Conservation (phyloP, 2,113 vertebrate species). For the Vombatus ursinus region DNA sequence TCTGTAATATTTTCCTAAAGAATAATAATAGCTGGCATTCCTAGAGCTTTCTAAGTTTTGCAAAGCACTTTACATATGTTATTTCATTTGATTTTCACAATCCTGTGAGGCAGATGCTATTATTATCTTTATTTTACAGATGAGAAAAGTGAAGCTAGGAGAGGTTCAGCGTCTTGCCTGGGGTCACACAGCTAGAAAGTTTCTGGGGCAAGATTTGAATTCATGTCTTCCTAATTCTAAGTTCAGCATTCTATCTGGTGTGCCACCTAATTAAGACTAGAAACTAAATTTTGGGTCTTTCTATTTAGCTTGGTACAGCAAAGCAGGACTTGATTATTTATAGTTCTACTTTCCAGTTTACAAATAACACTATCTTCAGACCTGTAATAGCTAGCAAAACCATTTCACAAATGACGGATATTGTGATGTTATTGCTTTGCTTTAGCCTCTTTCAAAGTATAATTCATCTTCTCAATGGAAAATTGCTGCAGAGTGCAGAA, state of each 20-base stretch:
- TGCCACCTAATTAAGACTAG: neutral
- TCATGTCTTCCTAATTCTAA: neutral
- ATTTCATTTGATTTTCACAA: neutral
- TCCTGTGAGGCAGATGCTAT: neutral
- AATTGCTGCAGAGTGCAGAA: conserved; percentile 29
- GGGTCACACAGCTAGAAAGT: neutral
- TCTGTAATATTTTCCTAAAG: neutral
- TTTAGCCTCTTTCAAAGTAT: conserved; percentile 38
- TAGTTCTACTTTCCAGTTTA: conserved; percentile 18
- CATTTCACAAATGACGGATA: conserved; percentile 12
- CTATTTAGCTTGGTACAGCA: neutral
- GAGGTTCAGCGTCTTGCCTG: neutral
- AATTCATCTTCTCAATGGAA: conserved; percentile 38
- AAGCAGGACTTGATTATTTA: neutral
- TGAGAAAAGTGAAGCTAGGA: neutral
- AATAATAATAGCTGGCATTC: neutral
- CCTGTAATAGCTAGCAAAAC: conserved; percentile 31
- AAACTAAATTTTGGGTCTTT: neutral
- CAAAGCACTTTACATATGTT: neutral
- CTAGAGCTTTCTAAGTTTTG: neutral
- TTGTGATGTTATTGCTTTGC: neutral
- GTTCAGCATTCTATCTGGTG: neutral
- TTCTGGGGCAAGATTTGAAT: neutral
- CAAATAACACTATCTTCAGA: conserved; percentile 34
- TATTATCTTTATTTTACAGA: neutral